These are phyloP conservation scores for Pissodes strobi DNA, from an alignment of 1,140 invertebrate genomes.

Conservation along the genomic window DNA sequence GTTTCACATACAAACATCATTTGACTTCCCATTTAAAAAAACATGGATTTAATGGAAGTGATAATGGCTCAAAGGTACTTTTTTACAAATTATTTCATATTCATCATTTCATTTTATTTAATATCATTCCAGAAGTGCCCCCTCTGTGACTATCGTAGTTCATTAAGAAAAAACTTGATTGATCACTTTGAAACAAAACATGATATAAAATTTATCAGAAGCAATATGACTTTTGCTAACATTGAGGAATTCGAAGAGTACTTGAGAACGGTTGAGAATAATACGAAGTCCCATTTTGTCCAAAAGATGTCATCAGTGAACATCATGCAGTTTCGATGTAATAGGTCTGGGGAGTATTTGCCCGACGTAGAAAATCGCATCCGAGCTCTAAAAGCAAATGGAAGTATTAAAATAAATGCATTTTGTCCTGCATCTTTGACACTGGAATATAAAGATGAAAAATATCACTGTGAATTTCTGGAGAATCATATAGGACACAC, in stretches of 20 bases:
- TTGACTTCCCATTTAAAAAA: too few relatives aligned
- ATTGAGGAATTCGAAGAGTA: too few relatives aligned
- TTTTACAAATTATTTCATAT: too few relatives aligned
- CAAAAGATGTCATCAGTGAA: slow-evolving; percentile 2
- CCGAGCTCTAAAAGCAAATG: background rate
- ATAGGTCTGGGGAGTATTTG: slow-evolving; percentile 8
- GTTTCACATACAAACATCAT: too few relatives aligned
- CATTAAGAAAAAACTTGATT: background rate
- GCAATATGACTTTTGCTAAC: background rate
- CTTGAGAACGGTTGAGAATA: too few relatives aligned
- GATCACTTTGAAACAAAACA: slow-evolving; percentile 3
- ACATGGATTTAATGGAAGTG: too few relatives aligned
- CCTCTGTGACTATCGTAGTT: too few relatives aligned
- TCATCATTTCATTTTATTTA: background rate
- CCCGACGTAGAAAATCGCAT: slow-evolving; percentile 2
- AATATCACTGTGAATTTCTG: too few relatives aligned
- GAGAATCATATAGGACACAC: too few relatives aligned
- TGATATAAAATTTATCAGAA: slow-evolving; percentile 4
- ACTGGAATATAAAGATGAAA: background rate
- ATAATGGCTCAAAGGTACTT: too few relatives aligned
- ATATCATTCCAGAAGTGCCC: background rate
- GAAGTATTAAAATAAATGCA: background rate
- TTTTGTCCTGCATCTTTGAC: background rate
- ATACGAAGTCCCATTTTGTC: too few relatives aligned
- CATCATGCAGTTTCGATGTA: background rate